Evolutionary conservation across 2,113 vertebrate species (phyloP).

Genomic region (Felis chaus): DNA sequence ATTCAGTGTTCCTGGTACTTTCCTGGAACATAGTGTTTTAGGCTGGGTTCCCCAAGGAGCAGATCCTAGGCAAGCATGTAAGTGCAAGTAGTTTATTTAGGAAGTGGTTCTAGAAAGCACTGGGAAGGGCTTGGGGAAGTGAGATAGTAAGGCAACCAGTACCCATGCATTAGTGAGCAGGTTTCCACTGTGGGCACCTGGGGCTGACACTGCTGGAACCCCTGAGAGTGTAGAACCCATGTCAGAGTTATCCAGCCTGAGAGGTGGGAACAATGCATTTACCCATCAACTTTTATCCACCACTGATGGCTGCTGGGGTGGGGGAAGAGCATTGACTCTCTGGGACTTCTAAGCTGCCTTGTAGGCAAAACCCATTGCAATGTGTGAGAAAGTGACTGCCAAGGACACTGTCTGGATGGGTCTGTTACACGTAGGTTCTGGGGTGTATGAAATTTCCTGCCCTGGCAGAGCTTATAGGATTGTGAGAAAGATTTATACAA

Average conservation of each 20-base stretch:
- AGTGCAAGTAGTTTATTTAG: neutral
- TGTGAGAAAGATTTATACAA: neutral
- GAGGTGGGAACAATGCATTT: neutral
- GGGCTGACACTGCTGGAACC: neutral
- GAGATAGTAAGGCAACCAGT: neutral
- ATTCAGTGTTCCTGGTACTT: neutral
- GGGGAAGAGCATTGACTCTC: neutral
- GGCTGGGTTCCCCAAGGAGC: neutral
- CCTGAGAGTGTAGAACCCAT: neutral
- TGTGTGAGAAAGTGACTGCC: neutral
- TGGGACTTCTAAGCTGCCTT: neutral
- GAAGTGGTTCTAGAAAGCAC: neutral
- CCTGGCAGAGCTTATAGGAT: neutral
- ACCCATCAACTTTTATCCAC: neutral
- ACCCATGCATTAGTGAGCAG: neutral
- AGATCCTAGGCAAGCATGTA: neutral
- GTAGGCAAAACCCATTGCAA: neutral
- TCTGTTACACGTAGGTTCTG: neutral
- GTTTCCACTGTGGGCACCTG: neutral
- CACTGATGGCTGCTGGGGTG: neutral
- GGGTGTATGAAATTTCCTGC: neutral
- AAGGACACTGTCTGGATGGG: no score
- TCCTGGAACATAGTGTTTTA: neutral
- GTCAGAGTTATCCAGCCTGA: neutral
- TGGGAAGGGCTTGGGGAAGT: neutral